Evolutionary conservation across 2,113 vertebrate genomes (phyloP), one percentile per base, ranked within the genome.

Genomic region (Dendropsophus ebraccatus): DNA sequence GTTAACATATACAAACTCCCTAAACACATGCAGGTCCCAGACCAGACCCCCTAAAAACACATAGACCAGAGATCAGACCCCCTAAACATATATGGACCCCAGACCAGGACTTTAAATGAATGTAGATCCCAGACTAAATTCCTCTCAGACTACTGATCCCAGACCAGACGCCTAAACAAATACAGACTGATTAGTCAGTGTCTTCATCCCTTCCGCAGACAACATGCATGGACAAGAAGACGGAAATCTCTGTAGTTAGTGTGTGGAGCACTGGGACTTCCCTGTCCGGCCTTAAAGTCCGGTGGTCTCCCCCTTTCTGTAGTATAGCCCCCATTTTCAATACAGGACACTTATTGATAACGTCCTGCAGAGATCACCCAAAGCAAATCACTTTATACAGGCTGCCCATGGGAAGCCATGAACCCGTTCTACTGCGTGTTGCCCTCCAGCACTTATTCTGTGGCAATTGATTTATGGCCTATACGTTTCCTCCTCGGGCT

Each of bases 391-490:
- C 23, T 62, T 62, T 13, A 25, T 62, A 28, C 58, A 62, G 4
- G 7, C 23, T 28, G 23, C 10, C 25, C 60, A 12, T 45, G 70
- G 37, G 41, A 49, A 49, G 45, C 5, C 37, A 75, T 69, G 65
- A 37, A 69, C 72, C 13, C 23, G 72, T 35, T 79, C 54, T 78
- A 16, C 54, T 41, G 19, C 16, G 17, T 60, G 30, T 60, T 9
- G 5, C 76, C 54, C 52, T 41, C 10, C 5, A 47, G 50, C 76
- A n/a, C 16, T 13, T 11, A 21, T 28, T 21, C 0, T 77, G 32
- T 5, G 35, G 32, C 11, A 5, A 79, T 41, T 79, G 76, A 79
- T 79, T 79, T 58, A 79, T 60, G 76, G 52, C 21, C 76, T 23
- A 23, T 16, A 13, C 47, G 14, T 10, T 25, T 8, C 19, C 0